Conservation (phyloP, 2,797 vertebrate genomes). For the Calcarius lapponicus region DNA sequence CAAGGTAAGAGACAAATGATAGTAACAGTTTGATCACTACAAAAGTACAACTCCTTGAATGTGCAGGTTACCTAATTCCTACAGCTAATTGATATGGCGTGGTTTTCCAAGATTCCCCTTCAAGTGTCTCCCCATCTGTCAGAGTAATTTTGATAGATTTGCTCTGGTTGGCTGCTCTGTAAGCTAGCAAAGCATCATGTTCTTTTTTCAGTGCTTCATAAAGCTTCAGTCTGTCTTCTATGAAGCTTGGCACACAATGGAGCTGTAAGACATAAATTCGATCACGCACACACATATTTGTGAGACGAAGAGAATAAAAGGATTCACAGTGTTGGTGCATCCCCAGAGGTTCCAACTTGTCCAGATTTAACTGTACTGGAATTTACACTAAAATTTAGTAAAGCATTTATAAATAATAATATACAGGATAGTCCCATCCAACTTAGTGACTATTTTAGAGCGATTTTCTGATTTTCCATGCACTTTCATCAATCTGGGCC, state of each 20-base stretch:
- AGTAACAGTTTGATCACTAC: background rate
- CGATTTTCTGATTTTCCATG: background rate
- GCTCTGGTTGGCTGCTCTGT: slow-evolving; percentile 71
- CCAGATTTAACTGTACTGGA: background rate
- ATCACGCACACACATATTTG: background rate
- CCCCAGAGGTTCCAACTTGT: background rate
- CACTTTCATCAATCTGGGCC: background rate
- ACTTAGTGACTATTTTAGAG: background rate
- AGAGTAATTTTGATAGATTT: slow-evolving; percentile 80
- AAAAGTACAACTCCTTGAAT: background rate
- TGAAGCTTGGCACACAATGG: slow-evolving; percentile 74
- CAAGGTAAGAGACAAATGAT: background rate
- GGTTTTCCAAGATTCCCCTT: slow-evolving; percentile 86
- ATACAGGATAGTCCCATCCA: background rate
- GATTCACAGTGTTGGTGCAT: background rate
- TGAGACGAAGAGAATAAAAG: background rate
- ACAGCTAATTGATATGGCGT: slow-evolving; percentile 87
- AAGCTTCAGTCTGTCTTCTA: slow-evolving; percentile 83
- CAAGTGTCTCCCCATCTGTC: slow-evolving; percentile 74
- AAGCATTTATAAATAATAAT: background rate
- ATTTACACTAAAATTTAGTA: background rate
- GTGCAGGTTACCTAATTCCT: slow-evolving; percentile 81
- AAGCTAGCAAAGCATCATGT: slow-evolving; percentile 79
- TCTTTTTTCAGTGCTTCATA: slow-evolving; percentile 87
- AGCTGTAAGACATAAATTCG: slow-evolving; percentile 62